Conservation (phyloP, 2,113 vertebrate species). For the Aythya baeri region DNA sequence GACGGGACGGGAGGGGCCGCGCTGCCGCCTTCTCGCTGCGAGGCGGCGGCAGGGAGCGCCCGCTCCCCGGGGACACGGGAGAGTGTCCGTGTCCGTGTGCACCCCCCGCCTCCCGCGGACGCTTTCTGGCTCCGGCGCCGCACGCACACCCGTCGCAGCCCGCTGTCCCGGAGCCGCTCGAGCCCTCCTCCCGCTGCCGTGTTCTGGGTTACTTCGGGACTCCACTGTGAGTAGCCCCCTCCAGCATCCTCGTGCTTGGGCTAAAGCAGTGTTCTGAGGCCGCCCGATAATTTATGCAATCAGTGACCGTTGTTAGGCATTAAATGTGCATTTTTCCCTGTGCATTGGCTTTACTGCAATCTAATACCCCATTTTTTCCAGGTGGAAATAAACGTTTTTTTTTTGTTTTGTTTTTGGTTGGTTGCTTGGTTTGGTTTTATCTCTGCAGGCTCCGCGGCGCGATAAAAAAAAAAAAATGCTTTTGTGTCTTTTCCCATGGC, state of each 20-base stretch:
- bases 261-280: background rate
- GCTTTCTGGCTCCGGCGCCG: background rate
- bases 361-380: background rate
- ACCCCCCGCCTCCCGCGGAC: background rate
- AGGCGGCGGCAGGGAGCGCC: no score
- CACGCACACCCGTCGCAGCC: no score
- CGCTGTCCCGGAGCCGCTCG: no score
- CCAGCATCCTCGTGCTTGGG: background rate
- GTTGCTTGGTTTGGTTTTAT: background rate
- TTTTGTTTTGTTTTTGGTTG: no score
- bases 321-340: background rate
- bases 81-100: background rate
- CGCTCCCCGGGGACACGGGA: no score
- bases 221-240: no score
- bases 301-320: background rate
- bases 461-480: background rate
- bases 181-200: background rate
- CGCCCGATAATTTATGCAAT: background rate
- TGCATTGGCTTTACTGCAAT: background rate
- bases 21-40: background rate
- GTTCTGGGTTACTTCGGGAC: background rate
- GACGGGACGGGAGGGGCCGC: background rate
- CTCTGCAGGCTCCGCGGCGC: background rate
- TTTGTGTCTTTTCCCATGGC: background rate
- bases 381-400: background rate